Evolutionary conservation across 1,140 invertebrate species (phyloP), one percentile per base, ranked within the genome.

Genomic region (Drosophila bocqueti): DNA sequence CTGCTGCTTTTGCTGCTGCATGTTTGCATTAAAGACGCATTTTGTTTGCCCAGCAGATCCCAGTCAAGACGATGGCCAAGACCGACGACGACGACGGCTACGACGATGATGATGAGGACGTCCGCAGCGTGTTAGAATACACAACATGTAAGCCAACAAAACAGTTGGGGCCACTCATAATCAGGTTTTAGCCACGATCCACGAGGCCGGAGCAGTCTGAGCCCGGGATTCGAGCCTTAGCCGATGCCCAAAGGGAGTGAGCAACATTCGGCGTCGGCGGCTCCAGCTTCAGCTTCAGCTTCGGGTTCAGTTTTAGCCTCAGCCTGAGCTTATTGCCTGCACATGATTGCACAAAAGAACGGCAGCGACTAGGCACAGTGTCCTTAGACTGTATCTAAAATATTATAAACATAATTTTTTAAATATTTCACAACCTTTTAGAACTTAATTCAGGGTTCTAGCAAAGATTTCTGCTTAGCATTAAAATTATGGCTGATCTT

Each of bases 11-110:
- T 78, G 73, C 65, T 87, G 84, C 81, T 89, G 85, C 84, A 89
- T 90, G 84, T 89, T 90, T 89, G 84, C 84, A 89, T 90, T 89
- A 87, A 87, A 87, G 84, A 87, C 84, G 84, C 84, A 87, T 87
- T 87, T 87, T 87, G 84, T 87, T 87, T 87, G 84, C 81, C 80
- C 80, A 87, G 80, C 80, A 76, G 63, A 80, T 73, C 67, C 63
- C 68, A 68, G 54, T 46, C 46, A 64, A 49, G 66, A 76, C 55
- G 74, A 73, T 31, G 77, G 62, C 40, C 49, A 52, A 52, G 50
- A 52, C 50, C 29, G 49, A 38, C 36, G 16, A 52, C 52, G 46
- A 46, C 31, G 31, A 55, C 46, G 75, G 5, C 42, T 45, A 64
- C 43, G 62, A 55, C 46, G 75, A 66, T 49, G 77, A 74, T 63